A percentile compares a stretch with the other conserved stretches of the same genome.
Evolutionary conservation across 2,113 vertebrate species (phyloP).

Genomic region (Melanerpes aurifrons): DNA sequence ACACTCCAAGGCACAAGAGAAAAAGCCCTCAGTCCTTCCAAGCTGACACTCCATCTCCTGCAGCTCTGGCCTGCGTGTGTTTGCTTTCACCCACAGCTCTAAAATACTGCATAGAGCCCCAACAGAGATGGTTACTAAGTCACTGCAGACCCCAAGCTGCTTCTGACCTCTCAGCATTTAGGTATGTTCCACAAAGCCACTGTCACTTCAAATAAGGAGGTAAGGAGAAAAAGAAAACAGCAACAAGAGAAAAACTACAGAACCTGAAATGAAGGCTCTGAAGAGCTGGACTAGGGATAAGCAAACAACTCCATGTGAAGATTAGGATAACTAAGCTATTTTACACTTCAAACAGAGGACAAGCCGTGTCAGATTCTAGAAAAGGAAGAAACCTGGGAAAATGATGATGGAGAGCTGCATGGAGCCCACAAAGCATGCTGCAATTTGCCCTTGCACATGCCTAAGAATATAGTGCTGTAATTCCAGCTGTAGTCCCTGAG

Average conservation of each 20-base stretch:
- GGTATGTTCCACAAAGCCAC: not conserved
- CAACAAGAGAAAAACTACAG: not conserved
- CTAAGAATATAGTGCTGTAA: not conserved
- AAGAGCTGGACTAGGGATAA: not conserved
- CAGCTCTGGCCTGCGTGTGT: not conserved
- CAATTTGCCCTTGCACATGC: not conserved
- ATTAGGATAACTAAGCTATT: slow-evolving; percentile 10
- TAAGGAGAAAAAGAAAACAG: not conserved
- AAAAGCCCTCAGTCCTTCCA: not conserved
- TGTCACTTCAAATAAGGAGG: not conserved
- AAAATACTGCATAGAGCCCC: not conserved
- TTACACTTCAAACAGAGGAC: slow-evolving; percentile 50
- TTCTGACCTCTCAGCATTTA: not conserved
- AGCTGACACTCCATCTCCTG: not conserved
- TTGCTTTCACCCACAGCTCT: not conserved
- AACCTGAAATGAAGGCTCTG: not conserved
- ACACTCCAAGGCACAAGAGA: not conserved
- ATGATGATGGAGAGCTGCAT: not conserved
- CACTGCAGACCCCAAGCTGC: not conserved
- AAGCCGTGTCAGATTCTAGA: slow-evolving; percentile 1
- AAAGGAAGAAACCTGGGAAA: slow-evolving; percentile 6
- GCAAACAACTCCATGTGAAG: not conserved
- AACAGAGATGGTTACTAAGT: not conserved
- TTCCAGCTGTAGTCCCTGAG: not conserved
- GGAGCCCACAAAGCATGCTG: not conserved